Evolutionary conservation across 2,113 vertebrate genomes (phyloP), one percentile per base, ranked within the genome.

Genomic region (Archilochus colubris): DNA sequence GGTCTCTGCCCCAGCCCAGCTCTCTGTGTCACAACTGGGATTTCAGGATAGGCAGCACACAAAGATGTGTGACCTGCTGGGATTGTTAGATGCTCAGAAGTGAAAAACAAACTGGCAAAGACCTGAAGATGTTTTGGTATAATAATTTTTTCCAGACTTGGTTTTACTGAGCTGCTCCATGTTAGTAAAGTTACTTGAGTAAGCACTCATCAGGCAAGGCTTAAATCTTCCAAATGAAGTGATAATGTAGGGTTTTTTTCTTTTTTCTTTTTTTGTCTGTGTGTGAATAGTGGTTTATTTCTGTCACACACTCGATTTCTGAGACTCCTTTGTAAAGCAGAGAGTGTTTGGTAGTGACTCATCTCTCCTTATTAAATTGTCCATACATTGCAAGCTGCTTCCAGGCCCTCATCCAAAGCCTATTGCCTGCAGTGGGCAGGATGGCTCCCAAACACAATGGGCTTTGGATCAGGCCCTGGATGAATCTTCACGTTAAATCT

Each of bases 271-370:
- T 12, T 18, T 50, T n/a, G 7, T 81, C 12, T 57, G 28, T 69
- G 21, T 74, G 31, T 84, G 77, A 92, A 61, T 57, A 63, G 68
- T 36, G 46, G 50, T 88, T 95, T 95, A 94, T 95, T 94, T 94
- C 90, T 92, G 92, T 84, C 76, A 33, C 58, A 78, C 44, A 57
- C n/a, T 91, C 75, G 38, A 44, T 86, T 93, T 91, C 85, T 90
- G 86, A 93, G 82, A 77, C 84, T 93, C 48, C 76, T 88, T 90
- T 96, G 93, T 94, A 57, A 82, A 91, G 78, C 63, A 82, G 75
- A 48, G 23, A 2, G 84, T 9, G 0, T 81, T 54, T 66, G 62
- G 82, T 75, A 88, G 76, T 91, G 93, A 95, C 72, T 95, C 94
- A 96, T 93, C 90, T 67, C 85, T 72, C 0, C 0, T 94, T 94